Conservation (phyloP, 2,797 vertebrate species). For the Yasuhikotakia modesta region DNA sequence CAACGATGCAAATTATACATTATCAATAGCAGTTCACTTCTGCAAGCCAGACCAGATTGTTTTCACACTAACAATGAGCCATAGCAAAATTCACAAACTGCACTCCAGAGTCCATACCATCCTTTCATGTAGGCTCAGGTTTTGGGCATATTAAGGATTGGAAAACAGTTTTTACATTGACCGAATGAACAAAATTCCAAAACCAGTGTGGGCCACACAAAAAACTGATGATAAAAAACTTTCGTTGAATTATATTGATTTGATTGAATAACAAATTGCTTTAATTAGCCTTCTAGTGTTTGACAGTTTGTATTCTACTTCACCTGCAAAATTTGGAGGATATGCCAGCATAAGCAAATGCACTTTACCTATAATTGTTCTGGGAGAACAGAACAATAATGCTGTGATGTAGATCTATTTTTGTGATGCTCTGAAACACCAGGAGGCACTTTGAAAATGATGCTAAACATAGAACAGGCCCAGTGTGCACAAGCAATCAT, state of each 20-base stretch:
- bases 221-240: neutral
- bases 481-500: constrained; percentile 51
- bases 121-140: no score
- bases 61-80: no score
- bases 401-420: constrained; percentile 46
- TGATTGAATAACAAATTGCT: neutral
- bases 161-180: neutral
- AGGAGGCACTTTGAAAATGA: constrained; percentile 38
- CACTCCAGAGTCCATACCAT: no score
- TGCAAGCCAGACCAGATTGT: no score
- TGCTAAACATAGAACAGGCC: constrained; percentile 51
- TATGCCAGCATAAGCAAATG: neutral
- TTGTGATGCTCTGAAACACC: constrained; percentile 43
- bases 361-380: neutral
- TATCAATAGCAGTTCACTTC: no score
- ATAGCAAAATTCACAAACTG: no score
- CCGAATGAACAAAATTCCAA: no score
- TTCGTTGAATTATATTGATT: neutral
- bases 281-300: constrained; percentile 1
- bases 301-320: neutral
- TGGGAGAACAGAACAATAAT: constrained; percentile 1
- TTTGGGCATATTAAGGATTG: no score
- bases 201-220: neutral
- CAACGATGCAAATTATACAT: no score
- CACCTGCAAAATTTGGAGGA: neutral